These are phyloP conservation scores for Dendrolimus pini DNA, from an alignment of 2,888 invertebrate species.

Conservation along the genomic window DNA sequence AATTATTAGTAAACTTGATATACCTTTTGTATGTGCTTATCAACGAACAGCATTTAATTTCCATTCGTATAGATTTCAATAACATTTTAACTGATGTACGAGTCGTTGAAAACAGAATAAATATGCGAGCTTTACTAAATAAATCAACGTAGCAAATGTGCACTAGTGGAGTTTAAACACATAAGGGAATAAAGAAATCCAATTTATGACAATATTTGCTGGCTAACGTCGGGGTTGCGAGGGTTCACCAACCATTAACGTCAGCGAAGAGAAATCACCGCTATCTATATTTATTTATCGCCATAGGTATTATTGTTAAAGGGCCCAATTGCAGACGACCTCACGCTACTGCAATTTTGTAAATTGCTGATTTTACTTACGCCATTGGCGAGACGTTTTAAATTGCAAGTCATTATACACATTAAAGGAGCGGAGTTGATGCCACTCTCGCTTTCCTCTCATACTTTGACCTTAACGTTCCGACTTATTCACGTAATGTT, in stretches of 20 bases:
- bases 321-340: conserved; percentile 55
- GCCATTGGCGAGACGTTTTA: conserved; percentile 55
- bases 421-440: conserved; percentile 11
- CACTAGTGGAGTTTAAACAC: neutral
- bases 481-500: neutral
- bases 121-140: neutral
- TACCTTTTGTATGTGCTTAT: too few relatives aligned
- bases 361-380: conserved; percentile 65
- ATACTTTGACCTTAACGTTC: neutral
- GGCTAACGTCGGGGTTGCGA: conserved; percentile 7
- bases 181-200: neutral
- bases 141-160: neutral
- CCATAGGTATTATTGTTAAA: conserved; percentile 44
- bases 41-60: too few relatives aligned
- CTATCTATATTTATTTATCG: conserved; percentile 58
- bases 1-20: too few relatives aligned
- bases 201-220: conserved; percentile 1
- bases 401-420: conserved; percentile 60
- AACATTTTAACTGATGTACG: too few relatives aligned
- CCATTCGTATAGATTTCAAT: too few relatives aligned
- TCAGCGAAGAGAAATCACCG: conserved; percentile 35
- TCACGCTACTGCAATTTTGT: conserved; percentile 61
- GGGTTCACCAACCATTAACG: conserved; percentile 16
- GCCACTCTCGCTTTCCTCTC: neutral
- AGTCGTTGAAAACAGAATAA: too few relatives aligned